These are phyloP conservation scores for Meiosimyza platycephala DNA, from an alignment of 2,888 invertebrate genomes.

Conservation along the genomic window DNA sequence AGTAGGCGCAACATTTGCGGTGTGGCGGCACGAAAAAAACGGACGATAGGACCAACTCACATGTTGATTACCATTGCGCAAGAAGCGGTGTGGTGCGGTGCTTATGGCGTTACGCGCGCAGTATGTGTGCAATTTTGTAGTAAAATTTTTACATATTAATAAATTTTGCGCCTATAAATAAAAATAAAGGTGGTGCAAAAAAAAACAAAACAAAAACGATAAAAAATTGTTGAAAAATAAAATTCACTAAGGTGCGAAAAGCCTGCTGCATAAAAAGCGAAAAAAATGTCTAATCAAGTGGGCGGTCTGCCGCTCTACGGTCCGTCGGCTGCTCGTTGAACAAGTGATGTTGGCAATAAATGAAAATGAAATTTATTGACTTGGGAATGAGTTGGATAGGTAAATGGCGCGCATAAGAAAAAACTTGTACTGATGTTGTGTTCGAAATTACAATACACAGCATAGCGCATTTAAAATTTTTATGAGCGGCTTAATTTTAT, in stretches of 20 bases:
- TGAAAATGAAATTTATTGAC: conserved; percentile 25
- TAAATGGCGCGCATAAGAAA: background rate
- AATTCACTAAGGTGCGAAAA: conserved; percentile 19
- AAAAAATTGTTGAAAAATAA: background rate
- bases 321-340: background rate
- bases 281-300: conserved; percentile 18
- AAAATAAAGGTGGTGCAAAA: background rate
- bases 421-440: no score
- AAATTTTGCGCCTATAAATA: conserved; percentile 25
- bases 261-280: conserved; percentile 6
- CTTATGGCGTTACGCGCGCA: background rate
- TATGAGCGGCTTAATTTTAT: conserved; percentile 6
- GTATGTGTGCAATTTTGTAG: background rate
- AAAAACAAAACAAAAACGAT: background rate
- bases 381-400: conserved; percentile 11
- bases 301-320: background rate
- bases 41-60: background rate
- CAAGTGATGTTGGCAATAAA: conserved; percentile 18
- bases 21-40: background rate
- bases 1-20: background rate
- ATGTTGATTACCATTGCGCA: conserved; percentile 13
- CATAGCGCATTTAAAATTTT: conserved; percentile 6
- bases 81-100: background rate
- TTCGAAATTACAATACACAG: no score
- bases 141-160: conserved; percentile 28